Percentiles rank a stretch among this genome's conserved stretches.
Conservation (phyloP, 2,888 invertebrate species). For the Myathropa florea region DNA sequence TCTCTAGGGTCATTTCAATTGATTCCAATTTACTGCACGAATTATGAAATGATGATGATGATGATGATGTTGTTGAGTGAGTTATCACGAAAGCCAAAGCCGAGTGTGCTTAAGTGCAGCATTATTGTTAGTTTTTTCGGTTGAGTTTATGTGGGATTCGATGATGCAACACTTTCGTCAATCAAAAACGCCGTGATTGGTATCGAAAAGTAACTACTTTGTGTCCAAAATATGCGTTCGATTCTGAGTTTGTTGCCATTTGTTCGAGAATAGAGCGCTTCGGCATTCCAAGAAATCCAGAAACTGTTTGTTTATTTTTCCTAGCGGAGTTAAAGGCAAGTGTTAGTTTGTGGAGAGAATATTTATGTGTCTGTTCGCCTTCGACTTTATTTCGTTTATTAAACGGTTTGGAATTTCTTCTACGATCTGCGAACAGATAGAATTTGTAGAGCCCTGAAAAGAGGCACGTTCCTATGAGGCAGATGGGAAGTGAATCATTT, state of each 20-base stretch:
- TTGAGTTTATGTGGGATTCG: constrained; percentile 16
- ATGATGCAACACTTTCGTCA: constrained; percentile 21
- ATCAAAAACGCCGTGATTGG: not conserved
- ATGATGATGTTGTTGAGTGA: constrained; percentile 29
- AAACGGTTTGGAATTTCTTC: not conserved
- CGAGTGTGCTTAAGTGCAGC: constrained; percentile 10
- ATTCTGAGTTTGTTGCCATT: not conserved
- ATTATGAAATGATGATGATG: constrained; percentile 62
- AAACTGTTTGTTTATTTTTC: not conserved
- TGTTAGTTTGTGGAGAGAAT: not conserved
- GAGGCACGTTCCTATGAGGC: not conserved
- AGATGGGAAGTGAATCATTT: not conserved
- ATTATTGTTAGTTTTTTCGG: not conserved
- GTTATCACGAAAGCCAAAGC: constrained; percentile 26
- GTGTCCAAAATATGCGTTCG: not conserved
- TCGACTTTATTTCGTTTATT: not conserved
- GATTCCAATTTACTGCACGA: constrained; percentile 78
- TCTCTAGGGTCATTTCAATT: constrained; percentile 80
- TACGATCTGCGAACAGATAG: not conserved
- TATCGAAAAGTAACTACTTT: not conserved
- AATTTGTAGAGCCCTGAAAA: not conserved
- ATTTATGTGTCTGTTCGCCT: not conserved
- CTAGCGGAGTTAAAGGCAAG: not conserved
- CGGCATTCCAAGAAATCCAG: not conserved
- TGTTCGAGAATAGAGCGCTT: not conserved